Conservation (phyloP, 2,797 vertebrate genomes). For the Chloroceryle amazona region DNA sequence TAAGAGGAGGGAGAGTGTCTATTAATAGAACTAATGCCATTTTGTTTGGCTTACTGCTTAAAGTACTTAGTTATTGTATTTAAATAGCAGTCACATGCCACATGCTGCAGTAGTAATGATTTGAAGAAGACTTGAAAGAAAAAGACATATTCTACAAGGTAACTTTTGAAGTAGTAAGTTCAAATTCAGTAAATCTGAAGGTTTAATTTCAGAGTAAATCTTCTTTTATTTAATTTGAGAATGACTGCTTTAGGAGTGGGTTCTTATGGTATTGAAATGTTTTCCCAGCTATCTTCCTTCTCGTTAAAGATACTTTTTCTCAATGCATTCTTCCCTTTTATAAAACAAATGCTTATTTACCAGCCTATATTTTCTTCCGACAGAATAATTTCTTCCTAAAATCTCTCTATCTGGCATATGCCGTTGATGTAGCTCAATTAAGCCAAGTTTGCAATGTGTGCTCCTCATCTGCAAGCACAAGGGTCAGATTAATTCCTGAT, state of each 20-base stretch:
- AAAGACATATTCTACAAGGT: neutral
- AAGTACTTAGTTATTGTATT: neutral
- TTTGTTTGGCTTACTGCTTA: neutral
- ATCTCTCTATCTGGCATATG: neutral
- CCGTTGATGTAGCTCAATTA: neutral
- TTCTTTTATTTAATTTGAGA: neutral
- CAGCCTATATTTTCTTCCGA: neutral
- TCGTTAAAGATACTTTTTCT: neutral
- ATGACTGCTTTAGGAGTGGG: neutral
- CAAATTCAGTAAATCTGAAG: neutral
- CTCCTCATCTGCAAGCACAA: neutral
- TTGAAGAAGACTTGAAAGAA: neutral
- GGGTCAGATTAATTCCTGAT: neutral
- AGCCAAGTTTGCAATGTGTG: neutral
- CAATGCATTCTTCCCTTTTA: neutral
- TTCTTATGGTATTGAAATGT: neutral
- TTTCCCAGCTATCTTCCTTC: neutral
- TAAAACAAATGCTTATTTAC: neutral
- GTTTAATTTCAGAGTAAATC: neutral
- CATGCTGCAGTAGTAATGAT: neutral
- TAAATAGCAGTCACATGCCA: neutral
- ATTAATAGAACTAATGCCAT: neutral
- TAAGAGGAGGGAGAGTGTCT: neutral
- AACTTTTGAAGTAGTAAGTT: neutral
- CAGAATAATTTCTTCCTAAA: neutral